Base-by-base conservation (phyloP, 2,888 invertebrate species). In the Nysson spinosus region DNA sequence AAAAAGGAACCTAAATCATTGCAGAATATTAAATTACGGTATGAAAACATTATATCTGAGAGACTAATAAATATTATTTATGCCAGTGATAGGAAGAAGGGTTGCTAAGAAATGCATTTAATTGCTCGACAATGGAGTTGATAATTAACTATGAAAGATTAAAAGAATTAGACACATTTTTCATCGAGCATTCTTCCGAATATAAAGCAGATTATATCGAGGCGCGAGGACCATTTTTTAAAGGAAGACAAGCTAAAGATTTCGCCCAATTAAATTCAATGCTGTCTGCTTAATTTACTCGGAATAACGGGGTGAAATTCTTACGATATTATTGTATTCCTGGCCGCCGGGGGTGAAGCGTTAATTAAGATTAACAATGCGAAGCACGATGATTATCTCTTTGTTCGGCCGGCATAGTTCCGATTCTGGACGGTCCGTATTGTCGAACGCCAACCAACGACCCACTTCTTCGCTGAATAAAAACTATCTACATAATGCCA, bases 331-430 rank as follows among this genome's bases (percentile, higher is more conserved):
- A 46, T 66, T 66, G 67, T 67, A 30, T 67, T 46, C 52, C 46
- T 30, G 42, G 20, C 44, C 37, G 19, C 39, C 39, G 54, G 12
- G 55, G n/a, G n/a, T n/a, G 47, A 22, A 42, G 35, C 42, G 63
- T 69, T 72, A 72, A 72, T 69, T 73, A 72, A 69, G 65, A 69
- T 73, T 73, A 72, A 69, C 73, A 72, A 73, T 72, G 52, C 55
- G 58, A 65, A 62, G 62, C 52, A 50, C 55, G 69, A 62, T 54
- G 52, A 72, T 72, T 65, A 72, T 73, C 62, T 69, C 69, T 69
- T 73, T 58, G 69, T 69, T 50, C 52, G 50, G 30, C 52, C 67
- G 56, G 69, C 69, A 62, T 73, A 62, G 69, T 73, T 64, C 60
- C 46, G 56, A 68, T 72, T 57, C 69, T 60, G 51, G 58, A 58